Conservation (phyloP, 2,797 vertebrate species). For the Limnodromus scolopaceus region DNA sequence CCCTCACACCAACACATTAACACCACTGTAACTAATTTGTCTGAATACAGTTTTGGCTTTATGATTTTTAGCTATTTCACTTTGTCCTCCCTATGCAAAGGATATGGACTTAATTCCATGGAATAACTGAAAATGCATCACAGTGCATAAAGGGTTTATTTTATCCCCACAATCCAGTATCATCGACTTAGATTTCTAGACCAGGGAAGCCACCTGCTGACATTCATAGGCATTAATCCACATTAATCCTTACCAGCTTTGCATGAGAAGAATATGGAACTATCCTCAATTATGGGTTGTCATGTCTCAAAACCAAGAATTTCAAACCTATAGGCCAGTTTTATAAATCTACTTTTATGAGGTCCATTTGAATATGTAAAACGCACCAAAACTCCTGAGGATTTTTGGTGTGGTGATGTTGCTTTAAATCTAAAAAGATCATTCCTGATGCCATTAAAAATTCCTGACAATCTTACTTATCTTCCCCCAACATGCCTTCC, state of each 20-base stretch:
- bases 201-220: constrained; percentile 39
- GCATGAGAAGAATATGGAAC: background rate
- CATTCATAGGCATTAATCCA: background rate
- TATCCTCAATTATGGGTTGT: background rate
- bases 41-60: background rate
- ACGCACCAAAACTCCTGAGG: background rate
- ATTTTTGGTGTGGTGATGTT: fast-evolving
- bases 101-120: background rate
- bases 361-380: background rate
- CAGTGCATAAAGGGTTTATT: background rate
- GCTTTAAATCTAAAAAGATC: background rate
- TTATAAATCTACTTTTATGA: background rate
- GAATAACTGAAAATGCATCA: background rate
- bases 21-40: background rate
- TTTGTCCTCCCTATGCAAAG: background rate
- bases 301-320: background rate
- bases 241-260: background rate
- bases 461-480: background rate
- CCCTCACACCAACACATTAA: background rate
- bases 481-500: background rate
- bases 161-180: background rate
- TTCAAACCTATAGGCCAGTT: background rate
- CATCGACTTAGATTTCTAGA: background rate
- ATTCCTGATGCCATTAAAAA: background rate
- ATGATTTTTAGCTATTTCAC: background rate